Evolutionary conservation across 2,113 vertebrate species (phyloP).

Genomic region (Tretioscincus oriximinensis): DNA sequence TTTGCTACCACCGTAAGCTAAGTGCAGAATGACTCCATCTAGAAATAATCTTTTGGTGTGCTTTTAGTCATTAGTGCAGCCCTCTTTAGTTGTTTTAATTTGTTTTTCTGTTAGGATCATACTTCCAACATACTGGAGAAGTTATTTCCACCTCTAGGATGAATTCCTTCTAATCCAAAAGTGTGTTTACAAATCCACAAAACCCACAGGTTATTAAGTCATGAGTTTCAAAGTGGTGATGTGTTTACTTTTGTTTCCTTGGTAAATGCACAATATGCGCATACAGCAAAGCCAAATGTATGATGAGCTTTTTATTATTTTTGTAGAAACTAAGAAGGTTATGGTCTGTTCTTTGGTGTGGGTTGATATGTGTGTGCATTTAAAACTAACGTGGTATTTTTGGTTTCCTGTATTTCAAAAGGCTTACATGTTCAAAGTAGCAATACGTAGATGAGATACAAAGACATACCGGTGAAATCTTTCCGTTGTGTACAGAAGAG

Average conservation of each 20-base stretch:
- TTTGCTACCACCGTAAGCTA: neutral
- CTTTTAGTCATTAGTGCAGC: neutral
- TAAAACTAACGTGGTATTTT: neutral
- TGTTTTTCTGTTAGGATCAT: neutral
- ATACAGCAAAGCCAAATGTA: neutral
- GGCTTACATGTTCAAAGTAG: neutral
- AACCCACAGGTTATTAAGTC: too few species aligned
- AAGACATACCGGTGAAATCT: too few species aligned
- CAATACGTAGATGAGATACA: neutral
- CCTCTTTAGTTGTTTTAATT: neutral
- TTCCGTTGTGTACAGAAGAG: neutral
- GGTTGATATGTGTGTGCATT: neutral
- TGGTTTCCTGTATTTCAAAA: neutral
- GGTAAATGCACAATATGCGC: neutral
- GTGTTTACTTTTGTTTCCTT: neutral
- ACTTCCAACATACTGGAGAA: too few species aligned
- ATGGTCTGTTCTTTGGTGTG: rapidly evolving
- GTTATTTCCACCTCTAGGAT: too few species aligned
- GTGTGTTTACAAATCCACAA: too few species aligned
- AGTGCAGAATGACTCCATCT: neutral
- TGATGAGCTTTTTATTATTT: neutral
- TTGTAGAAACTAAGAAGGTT: neutral
- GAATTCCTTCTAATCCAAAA: too few species aligned
- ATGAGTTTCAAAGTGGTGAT: neutral
- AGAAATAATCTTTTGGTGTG: neutral